Conservation (phyloP, 2,888 invertebrate species). For the Melanotus villosus region DNA sequence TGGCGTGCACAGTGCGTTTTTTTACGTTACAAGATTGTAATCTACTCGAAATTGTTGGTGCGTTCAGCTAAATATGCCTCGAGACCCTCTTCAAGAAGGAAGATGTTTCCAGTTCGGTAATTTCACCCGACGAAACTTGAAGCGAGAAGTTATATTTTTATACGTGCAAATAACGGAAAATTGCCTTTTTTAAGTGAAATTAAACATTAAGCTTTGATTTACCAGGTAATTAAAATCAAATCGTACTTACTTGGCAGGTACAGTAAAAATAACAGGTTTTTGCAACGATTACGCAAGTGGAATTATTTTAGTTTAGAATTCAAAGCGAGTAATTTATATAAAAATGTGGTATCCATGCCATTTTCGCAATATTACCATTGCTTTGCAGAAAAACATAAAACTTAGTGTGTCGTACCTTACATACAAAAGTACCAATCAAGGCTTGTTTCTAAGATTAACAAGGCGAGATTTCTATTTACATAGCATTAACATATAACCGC, state of each 20-base stretch:
- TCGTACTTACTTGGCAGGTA: not conserved
- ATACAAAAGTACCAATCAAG: not conserved
- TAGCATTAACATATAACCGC: not conserved
- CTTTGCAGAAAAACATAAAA: not conserved
- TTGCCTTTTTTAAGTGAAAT: not conserved
- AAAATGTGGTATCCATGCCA: not conserved
- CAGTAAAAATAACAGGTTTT: not conserved
- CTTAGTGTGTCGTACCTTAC: not conserved
- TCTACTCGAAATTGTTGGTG: slow-evolving; percentile 4
- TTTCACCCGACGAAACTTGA: too few species aligned
- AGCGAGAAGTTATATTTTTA: not conserved
- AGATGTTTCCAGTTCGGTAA: not conserved
- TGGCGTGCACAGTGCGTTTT: not conserved
- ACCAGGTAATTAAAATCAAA: not conserved
- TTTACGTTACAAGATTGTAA: slow-evolving; percentile 5
- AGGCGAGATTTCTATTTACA: slow-evolving; percentile 11
- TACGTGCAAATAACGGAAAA: not conserved
- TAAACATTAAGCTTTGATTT: not conserved
- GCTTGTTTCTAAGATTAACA: slow-evolving; percentile 7
- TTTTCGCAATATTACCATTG: not conserved
- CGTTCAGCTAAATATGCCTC: slow-evolving; percentile 7
- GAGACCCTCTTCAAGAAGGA: not conserved
- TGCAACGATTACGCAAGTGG: not conserved
- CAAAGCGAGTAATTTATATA: not conserved
- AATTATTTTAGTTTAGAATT: slow-evolving; percentile 10